Evolutionary conservation across 2,797 vertebrate species (phyloP).

Genomic region (Peromyscus eremicus): DNA sequence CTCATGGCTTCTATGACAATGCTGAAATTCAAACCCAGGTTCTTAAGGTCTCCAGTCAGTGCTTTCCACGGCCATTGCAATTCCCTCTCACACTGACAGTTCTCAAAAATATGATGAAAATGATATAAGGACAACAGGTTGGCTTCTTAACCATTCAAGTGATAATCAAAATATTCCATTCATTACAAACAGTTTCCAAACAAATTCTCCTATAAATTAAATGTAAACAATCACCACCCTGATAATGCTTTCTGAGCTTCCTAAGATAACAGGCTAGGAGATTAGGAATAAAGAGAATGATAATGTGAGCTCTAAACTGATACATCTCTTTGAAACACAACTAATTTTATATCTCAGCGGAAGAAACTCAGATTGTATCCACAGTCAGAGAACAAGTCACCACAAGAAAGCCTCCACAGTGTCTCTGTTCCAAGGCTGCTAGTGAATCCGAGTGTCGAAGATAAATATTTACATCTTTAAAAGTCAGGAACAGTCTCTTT

Average conservation of each 20-base stretch:
- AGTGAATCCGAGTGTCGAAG: not conserved
- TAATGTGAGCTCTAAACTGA: not conserved
- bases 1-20: not conserved
- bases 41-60: not conserved
- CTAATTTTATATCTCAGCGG: not conserved
- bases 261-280: conserved; percentile 39
- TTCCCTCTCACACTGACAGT: not conserved
- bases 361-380: not conserved
- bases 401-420: not conserved
- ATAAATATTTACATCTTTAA: conserved; percentile 35
- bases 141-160: conserved; percentile 1
- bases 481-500: conserved; percentile 29
- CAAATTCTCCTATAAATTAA: not conserved
- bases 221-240: not conserved
- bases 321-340: not conserved
- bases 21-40: conserved; percentile 17
- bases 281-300: conserved; percentile 34
- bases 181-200: conserved; percentile 40
- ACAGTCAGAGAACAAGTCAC: not conserved
- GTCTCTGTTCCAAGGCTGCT: not conserved
- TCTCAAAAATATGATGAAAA: not conserved
- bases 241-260: not conserved
- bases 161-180: not conserved
- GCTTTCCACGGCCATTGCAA: not conserved
- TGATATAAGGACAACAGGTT: not conserved